Evolutionary conservation across 2,888 invertebrate genomes (phyloP), one percentile per base, ranked within the genome.

Genomic region (Sarcophaga subvicina): DNA sequence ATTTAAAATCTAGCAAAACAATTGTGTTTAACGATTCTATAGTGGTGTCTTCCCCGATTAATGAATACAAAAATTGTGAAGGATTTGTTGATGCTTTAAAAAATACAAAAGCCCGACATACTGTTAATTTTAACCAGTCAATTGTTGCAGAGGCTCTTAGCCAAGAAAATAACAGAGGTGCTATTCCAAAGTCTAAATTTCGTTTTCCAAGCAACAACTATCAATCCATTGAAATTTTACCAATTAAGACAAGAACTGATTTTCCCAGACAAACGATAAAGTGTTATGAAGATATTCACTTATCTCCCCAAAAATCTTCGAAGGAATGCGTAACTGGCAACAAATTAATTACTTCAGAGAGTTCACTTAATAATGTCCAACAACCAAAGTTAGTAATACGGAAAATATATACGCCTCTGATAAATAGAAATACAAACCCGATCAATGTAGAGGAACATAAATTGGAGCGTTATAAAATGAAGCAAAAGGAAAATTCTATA

Each of bases 371-470:
- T 62, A 66, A 72, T 49, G 25, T 12, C n/a, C 71, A 47, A n/a
- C 75, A 20, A 62, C 72, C 62, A 72, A 85, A 83, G 45, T 64
- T 86, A 54, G 67, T 88, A 6, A 67, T 88, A 5, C 77, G 83
- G 1, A 88, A 86, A 47, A 78, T 81, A 60, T 86, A 85, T 25
- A 62, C 75, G 8, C 73, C 85, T 8, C 12, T 49, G 25, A 62
- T 66, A 6, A 79, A 72, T 62, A 86, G 60, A n/a, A n/a, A 25
- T 11, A 45, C 64, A 80, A 60, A 62, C 60, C 12, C 22, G 25
- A 12, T 2, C 3, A 77, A 80, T 17, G 60, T 80, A 3, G 76
- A 85, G 14, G n/a, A 71, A 27, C 47, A 72, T 76, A 64, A 69
- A 75, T 70, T 71, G 14, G 14, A 67, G 17, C 80, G 54, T 0